Evolutionary conservation across 1,140 invertebrate genomes (phyloP).

Genomic region (Macrocentrus cingulum): DNA sequence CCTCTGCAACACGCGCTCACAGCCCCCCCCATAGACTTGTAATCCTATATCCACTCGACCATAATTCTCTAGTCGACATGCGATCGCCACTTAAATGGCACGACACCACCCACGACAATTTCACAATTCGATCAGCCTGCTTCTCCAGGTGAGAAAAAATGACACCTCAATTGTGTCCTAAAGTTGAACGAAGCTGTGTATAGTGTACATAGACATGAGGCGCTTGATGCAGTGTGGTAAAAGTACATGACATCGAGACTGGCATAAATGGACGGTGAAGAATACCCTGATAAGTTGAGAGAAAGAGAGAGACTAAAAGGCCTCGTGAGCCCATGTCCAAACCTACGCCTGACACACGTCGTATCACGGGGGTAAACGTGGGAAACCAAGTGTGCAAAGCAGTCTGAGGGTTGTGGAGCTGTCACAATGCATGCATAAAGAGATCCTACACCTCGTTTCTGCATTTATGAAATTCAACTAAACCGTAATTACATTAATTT

Average conservation of each 20-base stretch:
- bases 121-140: constrained; percentile 4
- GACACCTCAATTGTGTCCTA: not conserved
- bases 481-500: too few relatives aligned
- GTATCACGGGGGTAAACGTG: constrained; percentile 18
- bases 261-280: constrained; percentile 18
- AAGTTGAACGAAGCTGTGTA: too few relatives aligned
- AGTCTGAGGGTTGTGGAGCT: not conserved
- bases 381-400: constrained; percentile 14
- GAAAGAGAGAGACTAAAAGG: constrained; percentile 10
- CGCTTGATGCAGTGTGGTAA: too few relatives aligned
- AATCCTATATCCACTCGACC: constrained; percentile 46
- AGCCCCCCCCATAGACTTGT: constrained; percentile 29
- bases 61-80: constrained; percentile 52
- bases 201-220: too few relatives aligned
- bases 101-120: constrained; percentile 36
- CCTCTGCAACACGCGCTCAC: constrained; percentile 16
- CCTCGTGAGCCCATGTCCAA: constrained; percentile 10
- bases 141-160: not conserved
- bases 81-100: constrained; percentile 50
- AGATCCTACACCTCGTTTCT: not conserved
- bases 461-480: not conserved
- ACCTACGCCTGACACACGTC: constrained; percentile 16
- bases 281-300: not conserved
- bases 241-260: constrained; percentile 6
- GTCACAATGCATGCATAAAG: constrained; percentile 10